Conservation (phyloP, 2,113 vertebrate species). For the Nipponia nippon region DNA sequence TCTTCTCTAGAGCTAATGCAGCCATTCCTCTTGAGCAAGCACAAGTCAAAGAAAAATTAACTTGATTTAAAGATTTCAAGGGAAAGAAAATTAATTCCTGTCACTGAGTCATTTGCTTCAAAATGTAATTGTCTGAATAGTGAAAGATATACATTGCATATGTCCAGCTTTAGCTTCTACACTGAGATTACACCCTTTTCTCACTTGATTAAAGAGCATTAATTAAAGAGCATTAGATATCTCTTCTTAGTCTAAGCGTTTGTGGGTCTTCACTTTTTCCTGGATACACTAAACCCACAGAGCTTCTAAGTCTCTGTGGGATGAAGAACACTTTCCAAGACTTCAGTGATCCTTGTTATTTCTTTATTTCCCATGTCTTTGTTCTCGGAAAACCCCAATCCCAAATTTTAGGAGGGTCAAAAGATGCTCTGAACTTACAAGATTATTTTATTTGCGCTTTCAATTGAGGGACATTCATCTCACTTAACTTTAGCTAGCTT, state of each 20-base stretch:
- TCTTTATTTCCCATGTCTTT: neutral
- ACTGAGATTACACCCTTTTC: neutral
- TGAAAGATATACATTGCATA: neutral
- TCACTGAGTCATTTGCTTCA: neutral
- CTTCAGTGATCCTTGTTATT: neutral
- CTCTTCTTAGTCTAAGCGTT: neutral
- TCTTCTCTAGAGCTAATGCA: neutral
- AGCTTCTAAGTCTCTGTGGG: neutral
- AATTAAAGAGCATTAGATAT: neutral
- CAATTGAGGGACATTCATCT: neutral
- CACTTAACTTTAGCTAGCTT: neutral
- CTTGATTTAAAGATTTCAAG: neutral
- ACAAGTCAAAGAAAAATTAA: neutral
- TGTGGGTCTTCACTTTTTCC: neutral
- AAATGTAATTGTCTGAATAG: neutral
- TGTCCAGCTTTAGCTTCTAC: neutral
- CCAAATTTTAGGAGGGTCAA: neutral
- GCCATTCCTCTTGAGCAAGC: neutral
- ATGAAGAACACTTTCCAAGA: neutral
- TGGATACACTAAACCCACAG: neutral
- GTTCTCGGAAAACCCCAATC: neutral
- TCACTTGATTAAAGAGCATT: neutral
- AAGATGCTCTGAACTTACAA: neutral
- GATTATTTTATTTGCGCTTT: neutral
- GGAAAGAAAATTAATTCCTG: neutral